Evolutionary conservation across 2,113 vertebrate genomes (phyloP).

Genomic region (Petrocephalus zakoni): DNA sequence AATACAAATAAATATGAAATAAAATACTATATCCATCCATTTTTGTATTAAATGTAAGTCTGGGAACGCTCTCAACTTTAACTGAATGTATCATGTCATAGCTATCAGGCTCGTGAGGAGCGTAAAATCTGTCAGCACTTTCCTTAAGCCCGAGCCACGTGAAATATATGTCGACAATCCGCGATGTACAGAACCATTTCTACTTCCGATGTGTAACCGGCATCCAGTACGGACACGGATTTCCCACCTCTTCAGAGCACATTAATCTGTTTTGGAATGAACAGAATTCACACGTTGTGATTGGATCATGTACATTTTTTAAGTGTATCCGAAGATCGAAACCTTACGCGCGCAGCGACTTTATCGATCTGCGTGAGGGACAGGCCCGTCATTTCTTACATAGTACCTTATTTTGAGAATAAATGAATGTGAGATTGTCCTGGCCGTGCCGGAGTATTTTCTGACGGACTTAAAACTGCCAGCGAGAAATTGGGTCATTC

Average conservation of each 20-base stretch:
- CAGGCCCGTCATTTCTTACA: slow-evolving; percentile 36
- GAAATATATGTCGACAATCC: slow-evolving; percentile 52
- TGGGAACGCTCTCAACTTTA: slow-evolving; percentile 38
- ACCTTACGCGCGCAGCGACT: slow-evolving; percentile 64
- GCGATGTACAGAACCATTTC: slow-evolving; percentile 52
- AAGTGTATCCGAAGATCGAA: slow-evolving; percentile 51
- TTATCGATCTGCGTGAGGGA: slow-evolving; percentile 40
- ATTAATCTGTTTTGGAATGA: slow-evolving; percentile 61
- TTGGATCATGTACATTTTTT: slow-evolving; percentile 67
- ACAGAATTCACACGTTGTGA: slow-evolving; percentile 57
- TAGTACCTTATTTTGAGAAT: slow-evolving; percentile 36
- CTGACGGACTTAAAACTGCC: slow-evolving; percentile 37
- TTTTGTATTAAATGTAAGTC: slow-evolving; percentile 43
- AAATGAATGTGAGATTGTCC: slow-evolving; percentile 5
- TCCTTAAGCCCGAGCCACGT: slow-evolving; percentile 34
- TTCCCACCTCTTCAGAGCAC: slow-evolving; percentile 58
- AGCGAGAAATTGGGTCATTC: slow-evolving; percentile 32
- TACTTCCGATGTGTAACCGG: slow-evolving; percentile 44
- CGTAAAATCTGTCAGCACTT: slow-evolving; percentile 51
- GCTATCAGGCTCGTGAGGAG: slow-evolving; percentile 36
- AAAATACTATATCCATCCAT: slow-evolving; percentile 31
- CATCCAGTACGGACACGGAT: slow-evolving; percentile 53
- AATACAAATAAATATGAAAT: slow-evolving; percentile 40
- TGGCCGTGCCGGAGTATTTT: slow-evolving; percentile 35
- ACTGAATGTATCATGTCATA: slow-evolving; percentile 32